phyloP scores from a whole-genome alignment of 2,113 vertebrate genomes.

The Vireo altiloquus region DNA sequence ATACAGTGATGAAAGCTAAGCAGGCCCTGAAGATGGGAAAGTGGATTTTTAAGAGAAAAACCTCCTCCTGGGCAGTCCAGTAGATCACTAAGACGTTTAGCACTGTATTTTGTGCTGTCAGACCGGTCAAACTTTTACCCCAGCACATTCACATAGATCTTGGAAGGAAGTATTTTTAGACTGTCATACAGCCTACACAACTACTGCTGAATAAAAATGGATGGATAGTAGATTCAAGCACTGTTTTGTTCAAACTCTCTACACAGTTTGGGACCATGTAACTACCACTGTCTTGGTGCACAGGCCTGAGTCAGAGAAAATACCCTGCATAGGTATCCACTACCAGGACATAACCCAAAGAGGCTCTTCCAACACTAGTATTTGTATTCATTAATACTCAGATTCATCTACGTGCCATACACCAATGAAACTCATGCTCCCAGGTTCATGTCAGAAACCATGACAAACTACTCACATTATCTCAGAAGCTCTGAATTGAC shows the following conservation, averaged over 20 bases:
- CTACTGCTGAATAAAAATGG: neutral
- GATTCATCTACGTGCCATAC: neutral
- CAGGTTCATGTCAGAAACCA: neutral
- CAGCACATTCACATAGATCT: neutral
- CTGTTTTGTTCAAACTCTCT: neutral
- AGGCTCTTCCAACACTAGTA: neutral
- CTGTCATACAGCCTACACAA: neutral
- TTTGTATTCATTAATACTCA: neutral
- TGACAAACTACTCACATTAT: neutral
- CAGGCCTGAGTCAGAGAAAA: neutral
- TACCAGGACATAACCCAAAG: neutral
- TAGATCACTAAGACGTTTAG: neutral
- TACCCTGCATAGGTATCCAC: rapidly evolving
- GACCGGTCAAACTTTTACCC: neutral
- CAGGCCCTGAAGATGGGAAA: neutral
- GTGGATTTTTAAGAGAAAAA: neutral
- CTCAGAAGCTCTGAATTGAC: neutral
- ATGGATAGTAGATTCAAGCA: neutral
- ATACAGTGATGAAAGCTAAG: neutral
- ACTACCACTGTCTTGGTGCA: neutral
- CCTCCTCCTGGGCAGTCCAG: neutral
- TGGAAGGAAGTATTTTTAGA: neutral
- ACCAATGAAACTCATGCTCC: neutral
- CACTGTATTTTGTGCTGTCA: neutral
- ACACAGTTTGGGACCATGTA: neutral